Conservation (phyloP, 1,140 invertebrate genomes). For the Helicoverpa armigera region DNA sequence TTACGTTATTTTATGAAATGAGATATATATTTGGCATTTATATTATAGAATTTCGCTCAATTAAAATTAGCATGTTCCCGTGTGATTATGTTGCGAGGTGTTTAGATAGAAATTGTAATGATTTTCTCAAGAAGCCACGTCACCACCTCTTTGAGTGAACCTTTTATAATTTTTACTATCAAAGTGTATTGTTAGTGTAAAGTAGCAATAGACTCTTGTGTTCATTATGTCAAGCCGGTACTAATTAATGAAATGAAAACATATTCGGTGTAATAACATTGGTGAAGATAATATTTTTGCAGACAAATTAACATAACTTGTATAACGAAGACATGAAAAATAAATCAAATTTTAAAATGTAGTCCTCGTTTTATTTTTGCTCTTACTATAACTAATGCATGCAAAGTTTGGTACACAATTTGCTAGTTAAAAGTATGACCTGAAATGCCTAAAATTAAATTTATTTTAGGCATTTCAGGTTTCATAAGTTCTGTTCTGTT, state of each 20-base stretch:
- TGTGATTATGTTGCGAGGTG: constrained; percentile 41
- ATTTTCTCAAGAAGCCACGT: constrained; percentile 22
- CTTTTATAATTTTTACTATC: constrained; percentile 41
- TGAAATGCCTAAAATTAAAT: background rate
- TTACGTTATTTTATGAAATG: constrained; percentile 67
- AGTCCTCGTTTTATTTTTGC: constrained; percentile 45
- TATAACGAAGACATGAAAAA: constrained; percentile 69
- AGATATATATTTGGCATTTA: constrained; percentile 71
- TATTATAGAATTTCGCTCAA: constrained; percentile 78
- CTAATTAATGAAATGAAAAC: constrained; percentile 31
- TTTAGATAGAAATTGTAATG: constrained; percentile 41
- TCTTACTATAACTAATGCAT: too few species aligned
- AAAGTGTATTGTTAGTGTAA: constrained; percentile 33
- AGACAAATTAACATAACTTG: constrained; percentile 76
- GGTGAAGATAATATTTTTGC: constrained; percentile 80
- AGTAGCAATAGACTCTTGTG: constrained; percentile 47
- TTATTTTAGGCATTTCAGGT: too few species aligned
- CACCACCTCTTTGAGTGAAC: constrained; percentile 48
- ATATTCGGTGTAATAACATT: constrained; percentile 60
- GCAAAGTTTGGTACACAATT: background rate
- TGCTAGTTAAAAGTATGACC: background rate
- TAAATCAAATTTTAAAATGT: constrained; percentile 67
- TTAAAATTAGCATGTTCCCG: constrained; percentile 65
- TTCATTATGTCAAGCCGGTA: constrained; percentile 35
- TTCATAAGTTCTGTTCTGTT: too few species aligned